Conservation (phyloP, 2,888 invertebrate genomes). For the Melitaea athalia region DNA sequence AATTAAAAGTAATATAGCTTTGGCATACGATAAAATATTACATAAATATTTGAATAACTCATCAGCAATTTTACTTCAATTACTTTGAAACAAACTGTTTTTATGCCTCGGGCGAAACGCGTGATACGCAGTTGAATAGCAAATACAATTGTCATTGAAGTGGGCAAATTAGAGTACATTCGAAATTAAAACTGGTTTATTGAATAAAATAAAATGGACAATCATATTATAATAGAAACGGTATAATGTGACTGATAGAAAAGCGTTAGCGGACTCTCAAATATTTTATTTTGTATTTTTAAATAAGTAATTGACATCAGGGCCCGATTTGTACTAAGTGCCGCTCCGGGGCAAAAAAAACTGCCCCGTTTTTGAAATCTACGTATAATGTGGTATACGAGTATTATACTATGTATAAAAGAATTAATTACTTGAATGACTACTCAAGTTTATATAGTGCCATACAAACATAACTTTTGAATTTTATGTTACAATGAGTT, state of each 20-base stretch:
- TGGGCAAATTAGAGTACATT: background rate
- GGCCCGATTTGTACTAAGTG: no score
- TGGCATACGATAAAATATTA: background rate
- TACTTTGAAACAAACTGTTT: background rate
- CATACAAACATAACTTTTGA: no score
- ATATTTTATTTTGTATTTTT: background rate
- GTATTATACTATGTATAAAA: no score
- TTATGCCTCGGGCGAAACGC: background rate
- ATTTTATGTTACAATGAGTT: no score
- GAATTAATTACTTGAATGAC: no score
- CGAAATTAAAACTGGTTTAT: background rate
- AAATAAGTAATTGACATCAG: background rate
- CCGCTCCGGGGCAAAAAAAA: no score
- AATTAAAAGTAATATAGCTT: no score
- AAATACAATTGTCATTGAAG: constrained; percentile 5
- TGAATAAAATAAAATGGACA: background rate
- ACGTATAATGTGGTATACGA: no score
- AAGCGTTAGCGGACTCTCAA: constrained; percentile 3
- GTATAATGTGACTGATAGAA: background rate
- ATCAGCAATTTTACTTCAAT: background rate
- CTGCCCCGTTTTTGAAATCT: no score
- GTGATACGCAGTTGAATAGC: background rate
- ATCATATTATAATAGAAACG: constrained; percentile 2
- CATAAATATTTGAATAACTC: background rate
- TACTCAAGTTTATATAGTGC: no score